Evolutionary conservation across 2,888 invertebrate species (phyloP).

Genomic region (Cosmopolites sordidus): DNA sequence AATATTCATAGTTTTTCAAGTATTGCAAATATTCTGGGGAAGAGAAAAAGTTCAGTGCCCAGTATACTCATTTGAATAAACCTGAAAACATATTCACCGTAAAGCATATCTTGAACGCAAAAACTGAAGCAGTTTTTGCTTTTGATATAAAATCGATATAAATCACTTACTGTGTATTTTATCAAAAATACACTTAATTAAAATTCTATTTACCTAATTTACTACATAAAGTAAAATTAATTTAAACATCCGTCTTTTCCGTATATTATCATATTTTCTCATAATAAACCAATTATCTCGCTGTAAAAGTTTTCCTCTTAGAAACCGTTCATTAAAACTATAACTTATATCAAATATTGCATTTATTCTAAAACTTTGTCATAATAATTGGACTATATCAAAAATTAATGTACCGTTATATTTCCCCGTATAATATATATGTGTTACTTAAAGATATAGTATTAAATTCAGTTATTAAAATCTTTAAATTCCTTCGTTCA

Average conservation of each 20-base stretch:
- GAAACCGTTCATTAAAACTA: not conserved
- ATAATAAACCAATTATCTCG: not conserved
- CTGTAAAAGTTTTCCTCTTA: not conserved
- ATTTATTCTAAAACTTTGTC: not conserved
- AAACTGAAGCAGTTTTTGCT: too few species aligned
- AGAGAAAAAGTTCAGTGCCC: too few species aligned
- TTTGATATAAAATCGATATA: too few species aligned
- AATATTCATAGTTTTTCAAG: too few species aligned
- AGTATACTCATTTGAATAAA: too few species aligned
- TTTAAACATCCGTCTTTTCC: not conserved
- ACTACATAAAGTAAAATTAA: not conserved
- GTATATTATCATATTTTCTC: not conserved
- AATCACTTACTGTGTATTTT: too few species aligned
- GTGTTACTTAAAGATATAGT: conserved; percentile 8
- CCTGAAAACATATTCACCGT: too few species aligned
- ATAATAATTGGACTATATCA: not conserved
- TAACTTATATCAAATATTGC: not conserved
- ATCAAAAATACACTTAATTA: too few species aligned
- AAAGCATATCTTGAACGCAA: too few species aligned
- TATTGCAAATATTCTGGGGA: too few species aligned
- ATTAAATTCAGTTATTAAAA: conserved; percentile 24
- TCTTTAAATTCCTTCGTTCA: conserved; percentile 19
- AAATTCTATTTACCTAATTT: too few species aligned
- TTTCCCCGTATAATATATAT: conserved; percentile 8
- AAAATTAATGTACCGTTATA: conserved; percentile 9